Evolutionary conservation across 1,140 invertebrate species (phyloP).

Genomic region (Plectrocnemia conspersa): DNA sequence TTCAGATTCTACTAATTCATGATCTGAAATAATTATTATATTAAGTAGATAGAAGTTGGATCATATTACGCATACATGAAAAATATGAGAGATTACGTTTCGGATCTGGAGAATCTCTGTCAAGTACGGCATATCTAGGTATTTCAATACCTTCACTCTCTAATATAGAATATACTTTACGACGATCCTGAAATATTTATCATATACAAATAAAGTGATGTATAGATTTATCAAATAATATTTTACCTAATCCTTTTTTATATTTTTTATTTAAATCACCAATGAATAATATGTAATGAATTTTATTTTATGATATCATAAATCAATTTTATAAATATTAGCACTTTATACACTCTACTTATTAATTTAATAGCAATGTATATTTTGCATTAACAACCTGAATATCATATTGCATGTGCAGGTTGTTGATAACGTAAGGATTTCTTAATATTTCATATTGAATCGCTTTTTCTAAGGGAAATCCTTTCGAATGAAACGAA

Average conservation of each 20-base stretch:
- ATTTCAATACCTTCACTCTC: conserved; percentile 94
- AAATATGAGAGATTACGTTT: conserved; percentile 63
- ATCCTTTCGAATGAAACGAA: conserved; percentile 98
- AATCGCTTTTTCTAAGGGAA: conserved; percentile 97
- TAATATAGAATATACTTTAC: conserved; percentile 92
- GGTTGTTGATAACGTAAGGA: conserved; percentile 97
- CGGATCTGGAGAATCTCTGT: conserved; percentile 87
- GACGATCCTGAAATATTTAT: conserved; percentile 66
- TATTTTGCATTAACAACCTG: conserved; percentile 54
- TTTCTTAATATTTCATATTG: conserved; percentile 90
- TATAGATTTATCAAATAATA: too few species aligned
- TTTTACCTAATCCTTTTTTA: too few species aligned
- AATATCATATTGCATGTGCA: conserved; percentile 97
- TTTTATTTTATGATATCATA: too few species aligned
- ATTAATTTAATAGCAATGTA: too few species aligned
- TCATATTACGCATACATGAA: not conserved
- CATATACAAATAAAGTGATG: too few species aligned
- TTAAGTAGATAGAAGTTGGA: not conserved
- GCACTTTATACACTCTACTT: too few species aligned
- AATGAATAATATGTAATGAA: too few species aligned
- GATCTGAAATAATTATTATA: conserved; percentile 57
- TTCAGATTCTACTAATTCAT: conserved; percentile 92
- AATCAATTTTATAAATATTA: too few species aligned
- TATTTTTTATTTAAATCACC: too few species aligned
- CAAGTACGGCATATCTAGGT: conserved; percentile 94